phyloP scores from a whole-genome alignment of 2,113 vertebrate species.

The Desmodus rotundus region DNA sequence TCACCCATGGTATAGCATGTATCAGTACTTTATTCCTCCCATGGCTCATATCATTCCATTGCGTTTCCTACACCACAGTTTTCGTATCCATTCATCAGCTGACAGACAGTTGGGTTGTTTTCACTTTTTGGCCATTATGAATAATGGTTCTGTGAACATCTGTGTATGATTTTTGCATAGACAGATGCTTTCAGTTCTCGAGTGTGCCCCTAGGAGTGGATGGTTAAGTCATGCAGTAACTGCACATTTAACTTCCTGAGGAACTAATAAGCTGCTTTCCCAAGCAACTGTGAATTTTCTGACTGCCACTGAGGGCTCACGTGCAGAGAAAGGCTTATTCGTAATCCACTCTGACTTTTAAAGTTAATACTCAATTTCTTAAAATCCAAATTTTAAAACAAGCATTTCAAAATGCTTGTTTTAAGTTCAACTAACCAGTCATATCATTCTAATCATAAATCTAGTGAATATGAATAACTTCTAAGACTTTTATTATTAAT shows the following conservation, averaged over 20 bases:
- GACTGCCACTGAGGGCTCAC: neutral
- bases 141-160: neutral
- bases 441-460: neutral
- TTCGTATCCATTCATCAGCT: neutral
- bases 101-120: neutral
- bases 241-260: neutral
- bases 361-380: neutral
- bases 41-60: neutral
- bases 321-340: neutral
- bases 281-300: neutral
- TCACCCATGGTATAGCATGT: neutral
- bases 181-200: conserved; percentile 17
- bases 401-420: neutral
- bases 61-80: neutral
- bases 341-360: neutral
- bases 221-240: neutral
- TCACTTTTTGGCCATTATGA: neutral
- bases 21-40: neutral
- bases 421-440: neutral
- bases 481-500: neutral
- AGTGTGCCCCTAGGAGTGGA: neutral
- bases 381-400: neutral
- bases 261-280: neutral
- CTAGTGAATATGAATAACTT: neutral
- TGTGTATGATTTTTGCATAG: neutral